Evolutionary conservation across 2,797 vertebrate genomes (phyloP), one percentile per base, ranked within the genome.

Genomic region (Typhlichthys eigenmanni): DNA sequence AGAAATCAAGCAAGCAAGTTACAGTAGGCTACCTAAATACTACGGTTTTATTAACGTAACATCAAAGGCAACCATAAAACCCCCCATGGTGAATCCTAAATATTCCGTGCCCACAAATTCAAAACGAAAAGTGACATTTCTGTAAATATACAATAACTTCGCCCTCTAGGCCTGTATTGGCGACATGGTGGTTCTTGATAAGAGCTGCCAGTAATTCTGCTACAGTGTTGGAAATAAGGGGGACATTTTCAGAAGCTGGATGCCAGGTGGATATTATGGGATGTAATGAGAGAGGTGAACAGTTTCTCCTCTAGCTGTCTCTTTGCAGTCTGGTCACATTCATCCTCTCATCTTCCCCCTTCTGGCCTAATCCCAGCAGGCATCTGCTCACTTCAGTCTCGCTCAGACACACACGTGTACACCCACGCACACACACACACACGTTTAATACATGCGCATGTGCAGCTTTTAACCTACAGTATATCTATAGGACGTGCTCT

Each of bases 271-370:
- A 70, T 62, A 74, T 29, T 29, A 4, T 74, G 64, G 55, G 66
- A 71, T 59, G 53, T 61, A 68, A 75, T 68, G 64, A 19, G 58
- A 59, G 55, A 75, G 52, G 34, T 69, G 58, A 76, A 69, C 47
- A 66, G 64, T 75, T 72, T 32, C 68, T 63, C 59, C 38, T 74
- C 60, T 49, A 60, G 56, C 8, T 34, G 71, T 49, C 73, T 82
- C 78, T 89, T 84, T 86, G 76, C 78, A 88, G 83, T 84, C 87
- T 63, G 55, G 66, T 91, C 85, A 87, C 86, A 88, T 75, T 67
- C 72, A 24, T 58, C 53, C 68, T 74, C 71, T 86, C 79, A 76
- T 89, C 78, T 69, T 75, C 71, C 79, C 64, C 50, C 32, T 47
- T 12, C 75, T 79, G 74, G 70, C 66, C 83, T 79, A 79, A 83